These are phyloP conservation scores for Amiota communis DNA, from an alignment of 2,888 invertebrate genomes.

Conservation along the genomic window DNA sequence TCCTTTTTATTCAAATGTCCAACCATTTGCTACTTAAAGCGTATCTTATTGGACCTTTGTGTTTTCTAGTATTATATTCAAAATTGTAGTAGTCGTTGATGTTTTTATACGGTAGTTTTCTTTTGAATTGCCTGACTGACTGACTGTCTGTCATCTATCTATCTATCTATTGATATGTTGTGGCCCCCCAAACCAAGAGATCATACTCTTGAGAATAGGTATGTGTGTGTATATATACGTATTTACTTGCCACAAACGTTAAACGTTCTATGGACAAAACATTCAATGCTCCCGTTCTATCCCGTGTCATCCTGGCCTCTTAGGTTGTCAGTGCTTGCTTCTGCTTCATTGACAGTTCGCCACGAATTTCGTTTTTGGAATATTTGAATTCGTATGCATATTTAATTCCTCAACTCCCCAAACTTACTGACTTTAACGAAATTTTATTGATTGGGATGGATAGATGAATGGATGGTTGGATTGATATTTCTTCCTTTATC, in stretches of 20 bases:
- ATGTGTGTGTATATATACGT: no score
- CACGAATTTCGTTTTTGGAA: slow-evolving; percentile 39
- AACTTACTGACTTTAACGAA: no score
- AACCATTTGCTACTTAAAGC: no score
- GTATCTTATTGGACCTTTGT: no score
- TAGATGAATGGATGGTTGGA: no score
- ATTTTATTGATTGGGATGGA: no score
- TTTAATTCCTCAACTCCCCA: slow-evolving; percentile 52
- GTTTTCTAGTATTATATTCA: background rate
- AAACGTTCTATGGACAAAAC: background rate
- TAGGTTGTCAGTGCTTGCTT: background rate
- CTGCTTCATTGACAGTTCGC: slow-evolving; percentile 15
- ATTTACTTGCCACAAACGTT: slow-evolving; percentile 11
- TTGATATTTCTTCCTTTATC: no score
- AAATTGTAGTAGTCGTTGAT: slow-evolving; percentile 28
- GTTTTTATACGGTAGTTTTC: slow-evolving; percentile 46
- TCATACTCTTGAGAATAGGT: slow-evolving; percentile 55
- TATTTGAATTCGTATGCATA: slow-evolving; percentile 66
- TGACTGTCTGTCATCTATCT: no score
- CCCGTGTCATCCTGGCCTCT: background rate
- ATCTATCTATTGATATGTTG: no score
- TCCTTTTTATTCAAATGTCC: no score
- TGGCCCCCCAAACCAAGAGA: slow-evolving; percentile 46
- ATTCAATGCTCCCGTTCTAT: background rate
- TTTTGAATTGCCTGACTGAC: slow-evolving; percentile 52